These are phyloP conservation scores for Latrodectus geometricus DNA, from an alignment of 1,140 invertebrate species.

Conservation along the genomic window DNA sequence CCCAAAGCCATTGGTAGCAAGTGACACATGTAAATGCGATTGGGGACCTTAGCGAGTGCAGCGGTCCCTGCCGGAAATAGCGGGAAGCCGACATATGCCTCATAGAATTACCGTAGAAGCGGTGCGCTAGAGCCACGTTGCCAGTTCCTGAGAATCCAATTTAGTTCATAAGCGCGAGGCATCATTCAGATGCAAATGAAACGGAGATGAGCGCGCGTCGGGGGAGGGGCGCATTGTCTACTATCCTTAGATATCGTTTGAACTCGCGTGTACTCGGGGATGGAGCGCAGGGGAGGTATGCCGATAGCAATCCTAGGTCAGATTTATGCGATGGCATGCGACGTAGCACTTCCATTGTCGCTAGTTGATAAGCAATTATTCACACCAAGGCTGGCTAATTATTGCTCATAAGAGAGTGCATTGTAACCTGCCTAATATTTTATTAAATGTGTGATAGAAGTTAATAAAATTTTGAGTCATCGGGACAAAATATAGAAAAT, in stretches of 20 bases:
- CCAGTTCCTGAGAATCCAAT: constrained; percentile 52
- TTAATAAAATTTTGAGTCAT: no score
- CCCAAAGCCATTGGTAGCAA: constrained; percentile 30
- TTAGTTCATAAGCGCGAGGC: constrained; percentile 57
- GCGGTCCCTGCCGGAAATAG: constrained; percentile 34
- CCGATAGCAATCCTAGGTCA: neutral
- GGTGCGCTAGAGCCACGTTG: constrained; percentile 16
- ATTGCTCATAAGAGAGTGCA: no score
- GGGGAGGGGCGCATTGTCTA: constrained; percentile 44
- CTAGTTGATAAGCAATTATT: no score
- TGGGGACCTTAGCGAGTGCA: constrained; percentile 24
- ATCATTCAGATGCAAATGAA: constrained; percentile 60
- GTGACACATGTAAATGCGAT: constrained; percentile 61
- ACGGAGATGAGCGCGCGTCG: constrained; percentile 37
- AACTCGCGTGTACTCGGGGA: neutral
- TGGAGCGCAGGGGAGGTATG: neutral
- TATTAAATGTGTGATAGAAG: no score
- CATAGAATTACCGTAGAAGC: constrained; percentile 51
- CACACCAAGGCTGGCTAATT: no score
- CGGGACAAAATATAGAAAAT: no score
- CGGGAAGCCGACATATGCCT: constrained; percentile 54
- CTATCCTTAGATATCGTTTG: constrained; percentile 48
- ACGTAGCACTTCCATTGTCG: neutral
- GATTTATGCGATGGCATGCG: constrained; percentile 7
- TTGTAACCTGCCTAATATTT: no score